Percentiles rank a stretch among this genome's conserved stretches.
Conservation (phyloP, 2,888 invertebrate species). For the Protonemura montana region DNA sequence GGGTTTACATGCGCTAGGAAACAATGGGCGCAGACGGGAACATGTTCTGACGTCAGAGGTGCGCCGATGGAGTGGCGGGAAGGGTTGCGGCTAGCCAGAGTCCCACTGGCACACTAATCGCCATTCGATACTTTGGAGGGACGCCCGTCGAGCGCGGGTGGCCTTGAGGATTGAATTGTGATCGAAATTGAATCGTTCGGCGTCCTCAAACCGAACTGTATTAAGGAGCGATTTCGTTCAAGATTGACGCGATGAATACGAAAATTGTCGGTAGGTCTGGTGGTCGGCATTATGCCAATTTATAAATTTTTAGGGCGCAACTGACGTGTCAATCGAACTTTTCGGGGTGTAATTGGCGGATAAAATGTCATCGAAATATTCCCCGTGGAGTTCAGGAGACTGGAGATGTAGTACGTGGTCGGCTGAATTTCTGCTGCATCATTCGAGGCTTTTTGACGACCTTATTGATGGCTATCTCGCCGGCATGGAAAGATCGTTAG, state of each 20-base stretch:
- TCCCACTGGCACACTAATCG: conserved; percentile 12
- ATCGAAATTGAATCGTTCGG: neutral
- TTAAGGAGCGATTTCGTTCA: no score
- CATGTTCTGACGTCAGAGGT: neutral
- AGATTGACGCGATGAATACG: neutral
- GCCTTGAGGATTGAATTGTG: neutral
- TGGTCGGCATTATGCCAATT: neutral
- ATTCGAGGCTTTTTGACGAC: conserved; percentile 19
- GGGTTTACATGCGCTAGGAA: conserved; percentile 45
- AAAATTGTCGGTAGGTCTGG: neutral
- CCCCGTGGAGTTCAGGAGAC: neutral
- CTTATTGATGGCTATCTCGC: conserved; percentile 1
- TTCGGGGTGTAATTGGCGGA: neutral
- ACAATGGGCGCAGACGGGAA: conserved; percentile 30
- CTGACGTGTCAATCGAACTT: conserved; percentile 35
- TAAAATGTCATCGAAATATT: neutral
- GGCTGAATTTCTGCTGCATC: conserved; percentile 19
- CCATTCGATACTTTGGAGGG: neutral
- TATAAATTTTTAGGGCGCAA: neutral
- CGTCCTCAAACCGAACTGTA: neutral
- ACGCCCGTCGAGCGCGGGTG: neutral
- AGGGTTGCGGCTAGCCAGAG: neutral
- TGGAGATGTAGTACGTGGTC: neutral
- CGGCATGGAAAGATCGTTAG: conserved; percentile 17
- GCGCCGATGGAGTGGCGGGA: neutral